A percentile compares a stretch with the other conserved stretches of the same genome.
These are phyloP conservation scores for Glaucomys volans DNA, from an alignment of 2,113 vertebrate genomes.

Conservation along the genomic window DNA sequence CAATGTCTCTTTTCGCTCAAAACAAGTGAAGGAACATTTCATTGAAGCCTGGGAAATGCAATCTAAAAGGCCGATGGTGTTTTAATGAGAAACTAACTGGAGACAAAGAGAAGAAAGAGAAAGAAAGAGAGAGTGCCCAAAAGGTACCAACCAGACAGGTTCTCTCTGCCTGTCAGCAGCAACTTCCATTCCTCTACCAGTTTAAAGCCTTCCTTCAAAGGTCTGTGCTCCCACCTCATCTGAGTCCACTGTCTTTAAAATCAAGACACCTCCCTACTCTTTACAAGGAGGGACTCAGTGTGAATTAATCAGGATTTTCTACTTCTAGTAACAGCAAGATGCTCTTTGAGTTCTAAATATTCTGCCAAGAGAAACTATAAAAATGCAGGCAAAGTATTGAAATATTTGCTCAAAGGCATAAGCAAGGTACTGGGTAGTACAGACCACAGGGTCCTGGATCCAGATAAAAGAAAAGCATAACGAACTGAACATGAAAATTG, in stretches of 20 bases:
- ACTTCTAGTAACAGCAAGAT: neutral
- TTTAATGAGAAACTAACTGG: neutral
- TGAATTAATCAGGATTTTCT: neutral
- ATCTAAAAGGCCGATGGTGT: neutral
- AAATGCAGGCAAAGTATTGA: neutral
- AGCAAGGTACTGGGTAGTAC: neutral
- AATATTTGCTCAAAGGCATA: neutral
- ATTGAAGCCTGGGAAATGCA: neutral
- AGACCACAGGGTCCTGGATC: too few relatives aligned
- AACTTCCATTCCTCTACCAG: too few relatives aligned
- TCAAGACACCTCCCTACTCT: neutral
- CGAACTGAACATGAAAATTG: neutral
- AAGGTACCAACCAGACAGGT: neutral
- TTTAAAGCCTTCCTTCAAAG: neutral
- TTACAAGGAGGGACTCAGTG: neutral
- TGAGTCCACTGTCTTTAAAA: neutral
- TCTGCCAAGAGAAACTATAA: neutral
- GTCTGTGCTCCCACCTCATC: neutral
- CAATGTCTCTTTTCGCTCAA: neutral
- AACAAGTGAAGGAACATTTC: neutral
- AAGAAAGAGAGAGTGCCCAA: accelerated
- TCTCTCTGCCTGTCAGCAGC: neutral
- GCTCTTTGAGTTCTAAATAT: neutral
- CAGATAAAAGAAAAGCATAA: neutral
- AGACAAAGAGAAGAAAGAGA: neutral